Conservation (phyloP, 2,888 invertebrate genomes). For the Cataglyphis cursor region DNA sequence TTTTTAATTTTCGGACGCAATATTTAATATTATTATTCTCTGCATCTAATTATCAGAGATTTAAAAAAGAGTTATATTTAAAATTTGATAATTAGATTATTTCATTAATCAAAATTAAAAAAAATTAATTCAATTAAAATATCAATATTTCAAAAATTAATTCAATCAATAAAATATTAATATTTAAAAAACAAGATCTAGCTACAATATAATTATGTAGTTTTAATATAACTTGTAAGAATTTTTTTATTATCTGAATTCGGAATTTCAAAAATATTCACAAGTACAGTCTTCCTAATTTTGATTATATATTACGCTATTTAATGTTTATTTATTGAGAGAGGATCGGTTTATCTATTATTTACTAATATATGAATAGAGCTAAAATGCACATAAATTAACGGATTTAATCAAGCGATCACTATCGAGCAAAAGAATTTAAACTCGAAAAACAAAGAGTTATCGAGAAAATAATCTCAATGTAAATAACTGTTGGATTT, state of each 20-base stretch:
- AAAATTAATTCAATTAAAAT: conserved; percentile 1
- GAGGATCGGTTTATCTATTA: conserved; percentile 20
- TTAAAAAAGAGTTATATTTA: neutral
- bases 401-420: conserved; percentile 18
- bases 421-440: conserved; percentile 2
- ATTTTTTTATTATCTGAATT: neutral
- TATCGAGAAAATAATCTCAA: conserved; percentile 29
- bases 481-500: conserved; percentile 52
- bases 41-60: neutral
- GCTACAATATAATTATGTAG: neutral
- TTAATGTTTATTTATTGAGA: neutral
- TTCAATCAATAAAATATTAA: conserved; percentile 11
- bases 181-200: neutral
- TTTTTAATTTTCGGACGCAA: neutral
- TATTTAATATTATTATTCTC: neutral
- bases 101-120: neutral
- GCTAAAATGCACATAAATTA: conserved; percentile 1
- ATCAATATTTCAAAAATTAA: neutral
- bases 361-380: conserved; percentile 6
- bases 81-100: neutral
- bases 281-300: neutral
- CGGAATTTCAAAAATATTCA: neutral
- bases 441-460: conserved; percentile 41
- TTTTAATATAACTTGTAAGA: conserved; percentile 7
- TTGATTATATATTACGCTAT: conserved; percentile 2